Conservation (phyloP, 2,113 vertebrate species). For the Prunella himalayana region DNA sequence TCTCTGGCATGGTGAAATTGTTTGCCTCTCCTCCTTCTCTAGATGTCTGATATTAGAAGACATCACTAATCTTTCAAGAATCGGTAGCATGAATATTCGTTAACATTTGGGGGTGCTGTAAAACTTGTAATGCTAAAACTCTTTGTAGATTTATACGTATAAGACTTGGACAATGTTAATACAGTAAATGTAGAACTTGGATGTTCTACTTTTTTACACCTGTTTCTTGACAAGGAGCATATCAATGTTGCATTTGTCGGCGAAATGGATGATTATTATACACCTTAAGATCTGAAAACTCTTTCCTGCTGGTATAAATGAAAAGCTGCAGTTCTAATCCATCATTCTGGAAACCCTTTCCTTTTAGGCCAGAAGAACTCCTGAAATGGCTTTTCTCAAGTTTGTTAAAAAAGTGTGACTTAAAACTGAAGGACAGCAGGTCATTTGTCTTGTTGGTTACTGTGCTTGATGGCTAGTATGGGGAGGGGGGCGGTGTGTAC, state of each 20-base stretch:
- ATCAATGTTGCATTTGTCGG: background rate
- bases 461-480: background rate
- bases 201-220: background rate
- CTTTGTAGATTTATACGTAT: background rate
- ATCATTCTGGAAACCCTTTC: background rate
- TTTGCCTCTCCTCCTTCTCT: background rate
- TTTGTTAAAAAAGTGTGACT: fast-evolving
- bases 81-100: background rate
- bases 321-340: background rate
- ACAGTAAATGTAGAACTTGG: background rate
- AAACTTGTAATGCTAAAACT: background rate
- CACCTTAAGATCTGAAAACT: background rate
- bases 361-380: background rate
- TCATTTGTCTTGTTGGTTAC: background rate
- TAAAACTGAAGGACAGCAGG: background rate
- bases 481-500: too few relatives aligned
- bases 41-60: background rate
- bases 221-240: background rate
- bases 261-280: background rate
- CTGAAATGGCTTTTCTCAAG: background rate
- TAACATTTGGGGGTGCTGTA: background rate
- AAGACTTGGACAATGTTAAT: background rate
- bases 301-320: background rate
- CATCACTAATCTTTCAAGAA: background rate
- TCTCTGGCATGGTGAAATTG: background rate